Conservation (phyloP, 2,888 invertebrate species). For the Malthinus seriepunctatus region DNA sequence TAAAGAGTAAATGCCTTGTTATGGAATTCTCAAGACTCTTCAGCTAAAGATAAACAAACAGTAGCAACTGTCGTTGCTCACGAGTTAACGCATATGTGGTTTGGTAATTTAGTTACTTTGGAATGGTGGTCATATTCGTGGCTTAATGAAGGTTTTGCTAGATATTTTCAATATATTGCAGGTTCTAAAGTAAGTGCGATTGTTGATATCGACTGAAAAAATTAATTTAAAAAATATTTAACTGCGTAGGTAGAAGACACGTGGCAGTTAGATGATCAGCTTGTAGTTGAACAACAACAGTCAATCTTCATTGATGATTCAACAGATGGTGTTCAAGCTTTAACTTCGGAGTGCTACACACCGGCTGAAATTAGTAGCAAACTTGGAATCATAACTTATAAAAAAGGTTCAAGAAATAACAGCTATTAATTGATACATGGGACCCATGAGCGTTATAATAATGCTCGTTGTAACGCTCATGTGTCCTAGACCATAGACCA, state of each 20-base stretch:
- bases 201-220: constrained; percentile 50
- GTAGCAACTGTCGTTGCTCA: constrained; percentile 73
- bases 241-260: constrained; percentile 60
- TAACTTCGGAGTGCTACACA: constrained; percentile 58
- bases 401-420: constrained; percentile 58
- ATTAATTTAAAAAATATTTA: constrained; percentile 66
- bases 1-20: constrained; percentile 65
- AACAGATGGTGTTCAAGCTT: constrained; percentile 60
- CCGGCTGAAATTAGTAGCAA: constrained; percentile 62
- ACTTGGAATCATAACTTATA: constrained; percentile 71
- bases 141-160: constrained; percentile 76
- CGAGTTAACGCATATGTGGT: constrained; percentile 84
- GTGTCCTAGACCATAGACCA: too few relatives aligned
- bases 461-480: too few relatives aligned
- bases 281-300: constrained; percentile 72
- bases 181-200: constrained; percentile 58
- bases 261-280: constrained; percentile 70
- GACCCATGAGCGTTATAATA: too few relatives aligned
- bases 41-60: constrained; percentile 64
- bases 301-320: constrained; percentile 64
- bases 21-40: constrained; percentile 53
- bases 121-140: constrained; percentile 77
- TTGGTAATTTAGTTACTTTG: constrained; percentile 75
- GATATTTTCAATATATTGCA: constrained; percentile 72
- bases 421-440: too few relatives aligned